phyloP scores from a whole-genome alignment of 2,113 vertebrate species.

The Malurus alboscapulatus region DNA sequence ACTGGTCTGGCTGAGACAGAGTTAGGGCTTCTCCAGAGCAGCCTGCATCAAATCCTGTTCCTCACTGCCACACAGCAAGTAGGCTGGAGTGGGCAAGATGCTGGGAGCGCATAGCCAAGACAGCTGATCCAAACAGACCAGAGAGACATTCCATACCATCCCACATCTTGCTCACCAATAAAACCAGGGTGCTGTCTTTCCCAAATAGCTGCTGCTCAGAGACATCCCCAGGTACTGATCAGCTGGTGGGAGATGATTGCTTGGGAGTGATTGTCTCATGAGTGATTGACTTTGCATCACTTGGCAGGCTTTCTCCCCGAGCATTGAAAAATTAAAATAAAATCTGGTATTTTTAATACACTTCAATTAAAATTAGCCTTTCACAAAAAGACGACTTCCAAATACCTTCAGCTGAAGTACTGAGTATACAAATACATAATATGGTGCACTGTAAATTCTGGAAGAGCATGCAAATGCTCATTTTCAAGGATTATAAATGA shows the following conservation, averaged over 20 bases:
- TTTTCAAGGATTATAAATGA: background rate
- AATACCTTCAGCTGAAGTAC: background rate
- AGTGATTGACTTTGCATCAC: background rate
- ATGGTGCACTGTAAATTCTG: background rate
- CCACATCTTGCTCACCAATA: background rate
- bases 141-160: too few species aligned
- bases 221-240: background rate
- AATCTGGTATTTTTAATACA: background rate
- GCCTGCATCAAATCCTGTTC: background rate
- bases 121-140: background rate
- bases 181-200: accelerated
- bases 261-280: background rate
- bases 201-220: background rate
- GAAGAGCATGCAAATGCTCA: background rate
- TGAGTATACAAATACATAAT: background rate
- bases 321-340: background rate
- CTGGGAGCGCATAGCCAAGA: background rate
- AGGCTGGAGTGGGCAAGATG: background rate
- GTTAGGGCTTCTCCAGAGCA: background rate
- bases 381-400: background rate
- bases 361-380: background rate
- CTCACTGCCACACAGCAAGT: background rate
- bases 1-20: background rate
- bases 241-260: background rate
- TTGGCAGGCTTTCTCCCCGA: background rate